Conservation (phyloP, 2,888 invertebrate genomes). For the Cacoxenus indagator region DNA sequence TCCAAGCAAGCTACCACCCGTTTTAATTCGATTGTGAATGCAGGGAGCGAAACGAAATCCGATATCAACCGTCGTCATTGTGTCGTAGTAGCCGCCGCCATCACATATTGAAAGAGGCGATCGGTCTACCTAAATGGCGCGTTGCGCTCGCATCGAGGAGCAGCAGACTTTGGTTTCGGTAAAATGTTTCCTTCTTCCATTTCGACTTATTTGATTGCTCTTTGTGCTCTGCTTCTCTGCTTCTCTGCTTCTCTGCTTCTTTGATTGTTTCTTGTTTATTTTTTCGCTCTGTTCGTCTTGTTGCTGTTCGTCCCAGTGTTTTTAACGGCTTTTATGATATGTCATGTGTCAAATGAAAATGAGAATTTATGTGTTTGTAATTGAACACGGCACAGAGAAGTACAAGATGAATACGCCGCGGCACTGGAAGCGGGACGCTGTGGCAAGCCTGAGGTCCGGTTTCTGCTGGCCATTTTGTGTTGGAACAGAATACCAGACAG, state of each 20-base stretch:
- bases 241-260: not conserved
- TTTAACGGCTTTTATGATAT: slow-evolving; percentile 67
- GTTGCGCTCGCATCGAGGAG: slow-evolving; percentile 52
- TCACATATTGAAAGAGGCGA: too few species aligned
- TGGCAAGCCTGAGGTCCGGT: too few species aligned
- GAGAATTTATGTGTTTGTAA: slow-evolving; percentile 70
- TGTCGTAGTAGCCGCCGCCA: not conserved
- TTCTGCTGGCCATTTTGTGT: slow-evolving; percentile 23
- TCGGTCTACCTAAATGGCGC: slow-evolving; percentile 2
- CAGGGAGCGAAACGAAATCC: slow-evolving; percentile 50
- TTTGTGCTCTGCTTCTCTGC: slow-evolving; percentile 5
- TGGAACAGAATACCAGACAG: not conserved
- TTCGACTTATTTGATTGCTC: slow-evolving; percentile 20
- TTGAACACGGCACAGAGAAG: slow-evolving; percentile 57
- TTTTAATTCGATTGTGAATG: slow-evolving; percentile 34
- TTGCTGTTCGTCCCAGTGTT: too few species aligned
- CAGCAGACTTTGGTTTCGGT: slow-evolving; percentile 58
- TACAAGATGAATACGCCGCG: not conserved
- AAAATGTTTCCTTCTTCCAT: slow-evolving; percentile 30
- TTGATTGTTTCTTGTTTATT: slow-evolving; percentile 28
- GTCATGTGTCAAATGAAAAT: slow-evolving; percentile 70
- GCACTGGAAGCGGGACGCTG: too few species aligned
- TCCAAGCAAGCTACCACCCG: slow-evolving; percentile 20
- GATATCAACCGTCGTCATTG: slow-evolving; percentile 49
- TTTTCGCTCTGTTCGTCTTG: not conserved